A percentile compares a stretch with the other conserved stretches of the same genome.
phyloP scores from a whole-genome alignment of 1,140 invertebrate species.

The Muscidifurax raptorellus region DNA sequence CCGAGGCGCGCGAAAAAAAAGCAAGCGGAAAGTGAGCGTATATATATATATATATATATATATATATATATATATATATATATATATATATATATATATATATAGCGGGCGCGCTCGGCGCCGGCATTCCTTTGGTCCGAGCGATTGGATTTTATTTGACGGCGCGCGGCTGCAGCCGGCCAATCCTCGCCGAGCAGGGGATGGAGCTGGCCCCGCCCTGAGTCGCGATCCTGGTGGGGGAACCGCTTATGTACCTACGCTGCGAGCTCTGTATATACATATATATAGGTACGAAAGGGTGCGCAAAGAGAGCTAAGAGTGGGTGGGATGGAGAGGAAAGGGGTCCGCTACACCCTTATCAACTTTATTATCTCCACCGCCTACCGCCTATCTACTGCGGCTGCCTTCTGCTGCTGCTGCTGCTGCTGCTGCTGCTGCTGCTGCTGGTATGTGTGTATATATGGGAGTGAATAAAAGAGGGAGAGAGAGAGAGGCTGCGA shows the following conservation, averaged over 20 bases:
- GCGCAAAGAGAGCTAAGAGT: neutral
- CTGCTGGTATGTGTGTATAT: neutral
- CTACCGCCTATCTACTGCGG: constrained; percentile 30
- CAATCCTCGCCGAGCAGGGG: constrained; percentile 66
- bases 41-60: too few species aligned
- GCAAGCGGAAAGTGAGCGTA: neutral
- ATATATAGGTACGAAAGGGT: constrained; percentile 21
- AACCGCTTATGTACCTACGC: constrained; percentile 28
- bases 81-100: too few species aligned
- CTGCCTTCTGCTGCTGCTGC: neutral
- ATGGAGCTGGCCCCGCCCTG: constrained; percentile 68
- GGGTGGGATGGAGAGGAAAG: constrained; percentile 18
- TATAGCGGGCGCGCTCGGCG: constrained; percentile 34
- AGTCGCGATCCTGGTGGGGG: neutral
- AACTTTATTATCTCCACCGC: constrained; percentile 74
- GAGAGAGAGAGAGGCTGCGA: neutral
- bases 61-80: too few species aligned
- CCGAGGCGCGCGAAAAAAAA: neutral
- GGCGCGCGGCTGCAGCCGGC: constrained; percentile 66
- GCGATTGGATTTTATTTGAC: constrained; percentile 77
- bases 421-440: neutral
- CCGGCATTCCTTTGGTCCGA: constrained; percentile 72
- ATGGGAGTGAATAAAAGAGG: constrained; percentile 36
- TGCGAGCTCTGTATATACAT: constrained; percentile 40
- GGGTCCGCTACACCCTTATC: constrained; percentile 71